Evolutionary conservation across 1,140 invertebrate genomes (phyloP).

Genomic region (Diabrotica undecimpunctata): DNA sequence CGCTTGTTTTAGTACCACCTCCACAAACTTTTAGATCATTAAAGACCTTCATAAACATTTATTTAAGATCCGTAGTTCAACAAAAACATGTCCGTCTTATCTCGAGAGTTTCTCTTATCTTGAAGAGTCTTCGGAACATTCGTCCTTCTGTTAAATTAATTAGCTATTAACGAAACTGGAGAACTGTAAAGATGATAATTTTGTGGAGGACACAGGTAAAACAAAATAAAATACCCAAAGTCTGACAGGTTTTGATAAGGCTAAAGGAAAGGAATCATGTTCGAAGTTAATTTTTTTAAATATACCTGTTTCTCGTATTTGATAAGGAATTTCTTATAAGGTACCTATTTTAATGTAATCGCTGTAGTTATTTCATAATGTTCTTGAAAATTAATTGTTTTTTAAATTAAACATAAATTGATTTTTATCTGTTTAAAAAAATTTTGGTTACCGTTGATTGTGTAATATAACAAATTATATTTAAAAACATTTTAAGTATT

Average conservation of each 20-base stretch:
- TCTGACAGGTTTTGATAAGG: conserved; percentile 11
- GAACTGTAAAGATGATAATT: conserved; percentile 18
- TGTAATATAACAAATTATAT: too few species aligned
- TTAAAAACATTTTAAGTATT: too few species aligned
- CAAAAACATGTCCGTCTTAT: conserved; percentile 20
- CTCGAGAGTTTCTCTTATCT: conserved; percentile 18
- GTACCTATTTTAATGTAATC: too few species aligned
- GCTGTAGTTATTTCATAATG: too few species aligned
- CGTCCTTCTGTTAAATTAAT: conserved; percentile 25
- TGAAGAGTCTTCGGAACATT: conserved; percentile 19
- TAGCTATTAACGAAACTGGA: conserved; percentile 22
- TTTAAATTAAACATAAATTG: too few species aligned
- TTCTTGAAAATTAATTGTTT: too few species aligned
- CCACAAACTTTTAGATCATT: conserved; percentile 14
- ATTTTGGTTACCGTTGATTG: too few species aligned
- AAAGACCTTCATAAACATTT: conserved; percentile 19
- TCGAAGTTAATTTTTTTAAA: conserved; percentile 1
- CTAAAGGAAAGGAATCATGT: conserved; percentile 8
- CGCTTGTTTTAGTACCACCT: neutral
- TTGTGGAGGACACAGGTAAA: conserved; percentile 17
- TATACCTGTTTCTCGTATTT: conserved; percentile 7
- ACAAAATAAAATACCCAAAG: conserved; percentile 9
- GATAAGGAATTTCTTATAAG: neutral
- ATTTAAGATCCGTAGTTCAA: conserved; percentile 14
- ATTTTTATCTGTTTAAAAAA: too few species aligned